Base-by-base conservation (phyloP, 2,888 invertebrate genomes). In the Odontothrips loti region DNA sequence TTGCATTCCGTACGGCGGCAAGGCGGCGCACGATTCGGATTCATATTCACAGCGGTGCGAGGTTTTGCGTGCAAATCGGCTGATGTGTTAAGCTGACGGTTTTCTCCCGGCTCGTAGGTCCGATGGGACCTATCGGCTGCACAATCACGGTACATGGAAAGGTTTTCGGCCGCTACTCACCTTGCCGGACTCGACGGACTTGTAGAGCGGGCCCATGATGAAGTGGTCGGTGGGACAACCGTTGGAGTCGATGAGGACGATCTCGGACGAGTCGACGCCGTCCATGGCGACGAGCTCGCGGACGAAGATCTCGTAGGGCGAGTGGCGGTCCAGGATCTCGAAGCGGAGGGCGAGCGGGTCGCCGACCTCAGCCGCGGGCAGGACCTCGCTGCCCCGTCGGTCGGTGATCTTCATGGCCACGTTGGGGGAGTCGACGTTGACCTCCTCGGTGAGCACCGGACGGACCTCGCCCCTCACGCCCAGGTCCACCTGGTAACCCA, bases 301-400 rank as follows among this genome's bases (percentile, higher is more conserved):
- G 51, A 97, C 96, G 87, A 97, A 97, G 86, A 97, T 97, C 89
- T 97, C 97, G 89, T 96, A 97, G 48, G 97, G 97, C 86, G 96
- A 96, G 89, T 96, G 94, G 86, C 93, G 94, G 87, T 97, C 96
- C 87, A 96, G 90, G 85, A 97, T 96, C 89, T 96, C 96, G 89
- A 97, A 97, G 86, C 94, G 93, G 81, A 97, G 91, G 58, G 96
- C 95, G 88, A 97, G 89, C 47, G 96, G 95, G 89, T 97, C 97
- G 85, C 97, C 97, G 83, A 97, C 96, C 90, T 96, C 95, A 83
- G 96, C 96, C 0, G 95, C 93, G 51, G 93, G 93, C 89, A 96
- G 93, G 83, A 94, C 93, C 84, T 95, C 95, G 85, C 93, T 93
- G 82, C 95, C 95, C 85, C 92, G 93, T 83, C 95, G 91, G 86